Evolutionary conservation across 2,888 invertebrate species (phyloP).

Genomic region (Dione juno): DNA sequence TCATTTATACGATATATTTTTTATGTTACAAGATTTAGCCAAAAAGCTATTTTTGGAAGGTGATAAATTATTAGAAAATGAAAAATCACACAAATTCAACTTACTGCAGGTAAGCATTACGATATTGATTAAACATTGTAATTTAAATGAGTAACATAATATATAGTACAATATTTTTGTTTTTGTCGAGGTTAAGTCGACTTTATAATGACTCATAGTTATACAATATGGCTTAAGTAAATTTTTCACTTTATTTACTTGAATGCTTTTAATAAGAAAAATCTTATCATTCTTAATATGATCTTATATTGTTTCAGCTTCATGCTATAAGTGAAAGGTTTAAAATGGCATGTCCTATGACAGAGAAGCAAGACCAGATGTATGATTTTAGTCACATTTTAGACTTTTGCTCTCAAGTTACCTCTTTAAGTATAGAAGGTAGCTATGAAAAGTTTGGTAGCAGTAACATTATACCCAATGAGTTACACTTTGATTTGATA

Average conservation of each 20-base stretch:
- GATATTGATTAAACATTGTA: background rate
- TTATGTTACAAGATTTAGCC: constrained; percentile 92
- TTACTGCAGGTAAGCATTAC: constrained; percentile 88
- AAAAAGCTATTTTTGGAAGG: constrained; percentile 90
- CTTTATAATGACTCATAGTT: constrained; percentile 6
- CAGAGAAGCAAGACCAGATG: constrained; percentile 89
- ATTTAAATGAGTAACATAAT: background rate
- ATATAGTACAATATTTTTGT: background rate
- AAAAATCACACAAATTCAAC: constrained; percentile 87
- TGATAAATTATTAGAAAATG: constrained; percentile 86
- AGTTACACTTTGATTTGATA: constrained; percentile 90
- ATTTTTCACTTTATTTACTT: background rate
- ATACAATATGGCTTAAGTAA: background rate
- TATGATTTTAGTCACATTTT: constrained; percentile 95
- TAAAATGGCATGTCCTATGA: constrained; percentile 92
- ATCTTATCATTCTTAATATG: background rate
- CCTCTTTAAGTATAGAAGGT: constrained; percentile 87
- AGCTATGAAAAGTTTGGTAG: constrained; percentile 87
- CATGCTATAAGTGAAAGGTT: constrained; percentile 95
- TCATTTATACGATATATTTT: constrained; percentile 82
- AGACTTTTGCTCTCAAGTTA: constrained; percentile 92
- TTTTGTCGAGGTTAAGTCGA: constrained; percentile 10
- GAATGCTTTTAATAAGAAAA: background rate
- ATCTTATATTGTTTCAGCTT: constrained; percentile 83
- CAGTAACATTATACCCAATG: constrained; percentile 93